phyloP scores from a whole-genome alignment of 2,797 vertebrate species.

The Gephyroberyx darwinii region DNA sequence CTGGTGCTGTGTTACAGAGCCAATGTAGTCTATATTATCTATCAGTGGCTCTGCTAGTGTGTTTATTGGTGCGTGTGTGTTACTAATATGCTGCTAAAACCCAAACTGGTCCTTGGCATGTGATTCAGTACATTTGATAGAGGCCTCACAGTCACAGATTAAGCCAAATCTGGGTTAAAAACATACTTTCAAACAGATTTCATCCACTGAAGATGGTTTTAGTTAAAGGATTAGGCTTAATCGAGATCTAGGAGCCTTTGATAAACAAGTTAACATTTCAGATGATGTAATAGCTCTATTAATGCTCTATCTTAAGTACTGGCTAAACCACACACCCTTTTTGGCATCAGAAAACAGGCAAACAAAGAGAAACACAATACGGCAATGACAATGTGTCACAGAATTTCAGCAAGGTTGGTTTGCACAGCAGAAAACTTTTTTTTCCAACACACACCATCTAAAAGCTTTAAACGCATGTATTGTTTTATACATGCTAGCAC shows the following conservation, averaged over 20 bases:
- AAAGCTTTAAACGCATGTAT: constrained; percentile 59
- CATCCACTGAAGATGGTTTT: constrained; percentile 70
- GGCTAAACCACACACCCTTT: constrained; percentile 67
- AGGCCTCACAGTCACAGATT: constrained; percentile 67
- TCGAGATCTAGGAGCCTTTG: constrained; percentile 67
- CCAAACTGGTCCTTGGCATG: constrained; percentile 57
- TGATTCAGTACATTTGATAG: constrained; percentile 62
- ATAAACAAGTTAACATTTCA: constrained; percentile 62
- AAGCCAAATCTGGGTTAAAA: constrained; percentile 71
- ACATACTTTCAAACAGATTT: constrained; percentile 69
- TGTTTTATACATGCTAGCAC: constrained; percentile 57
- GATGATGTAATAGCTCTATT: constrained; percentile 66
- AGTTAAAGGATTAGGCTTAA: constrained; percentile 73
- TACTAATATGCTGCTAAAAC: constrained; percentile 46
- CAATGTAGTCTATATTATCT: constrained; percentile 35
- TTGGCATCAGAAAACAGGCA: constrained; percentile 82
- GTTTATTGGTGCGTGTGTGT: constrained; percentile 24
- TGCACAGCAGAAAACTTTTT: constrained; percentile 70
- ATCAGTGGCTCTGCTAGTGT: constrained; percentile 38
- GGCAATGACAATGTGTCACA: constrained; percentile 59
- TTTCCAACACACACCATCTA: constrained; percentile 18
- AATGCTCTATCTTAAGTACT: constrained; percentile 64
- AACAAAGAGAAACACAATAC: constrained; percentile 73
- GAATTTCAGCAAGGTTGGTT: constrained; percentile 66
- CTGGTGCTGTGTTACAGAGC: constrained; percentile 54